These are phyloP conservation scores for Rhabditophanes sp. DNA, from an alignment of 2,888 invertebrate genomes.

Conservation along the genomic window DNA sequence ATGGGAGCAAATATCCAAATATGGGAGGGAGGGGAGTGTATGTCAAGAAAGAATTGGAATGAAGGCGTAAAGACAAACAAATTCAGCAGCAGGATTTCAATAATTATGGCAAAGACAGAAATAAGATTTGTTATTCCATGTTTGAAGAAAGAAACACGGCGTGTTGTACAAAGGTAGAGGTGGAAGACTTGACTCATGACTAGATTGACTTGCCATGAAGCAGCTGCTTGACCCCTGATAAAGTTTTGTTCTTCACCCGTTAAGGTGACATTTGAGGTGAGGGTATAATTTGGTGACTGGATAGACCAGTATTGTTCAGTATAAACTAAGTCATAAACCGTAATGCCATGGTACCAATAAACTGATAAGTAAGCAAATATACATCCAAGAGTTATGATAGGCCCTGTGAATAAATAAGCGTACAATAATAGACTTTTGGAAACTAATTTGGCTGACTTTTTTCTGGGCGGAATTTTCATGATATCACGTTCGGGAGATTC, in stretches of 20 bases:
- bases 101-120: slow-evolving; percentile 34
- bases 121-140: slow-evolving; percentile 41
- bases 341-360: slow-evolving; percentile 39
- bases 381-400: slow-evolving; percentile 37
- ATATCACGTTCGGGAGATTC: slow-evolving; percentile 40
- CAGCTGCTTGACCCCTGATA: slow-evolving; percentile 40
- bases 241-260: slow-evolving; percentile 26
- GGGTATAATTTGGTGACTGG: slow-evolving; percentile 22
- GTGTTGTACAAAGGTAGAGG: slow-evolving; percentile 40
- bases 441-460: slow-evolving; percentile 23
- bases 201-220: slow-evolving; percentile 41
- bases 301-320: slow-evolving; percentile 38
- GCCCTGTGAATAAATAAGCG: slow-evolving; percentile 36
- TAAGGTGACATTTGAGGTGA: slow-evolving; percentile 14
- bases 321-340: slow-evolving; percentile 30
- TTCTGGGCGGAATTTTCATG: slow-evolving; percentile 35
- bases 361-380: slow-evolving; percentile 32
- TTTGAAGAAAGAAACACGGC: slow-evolving; percentile 39
- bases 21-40: slow-evolving; percentile 34
- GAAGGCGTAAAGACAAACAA: slow-evolving; percentile 40
- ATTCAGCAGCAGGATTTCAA: slow-evolving; percentile 38
- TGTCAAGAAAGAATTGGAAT: slow-evolving; percentile 41
- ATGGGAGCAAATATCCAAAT: slow-evolving; percentile 26
- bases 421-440: slow-evolving; percentile 31
- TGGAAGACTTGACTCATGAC: slow-evolving; percentile 42